phyloP scores from a whole-genome alignment of 2,113 vertebrate species.

The Aegotheles bennettii region DNA sequence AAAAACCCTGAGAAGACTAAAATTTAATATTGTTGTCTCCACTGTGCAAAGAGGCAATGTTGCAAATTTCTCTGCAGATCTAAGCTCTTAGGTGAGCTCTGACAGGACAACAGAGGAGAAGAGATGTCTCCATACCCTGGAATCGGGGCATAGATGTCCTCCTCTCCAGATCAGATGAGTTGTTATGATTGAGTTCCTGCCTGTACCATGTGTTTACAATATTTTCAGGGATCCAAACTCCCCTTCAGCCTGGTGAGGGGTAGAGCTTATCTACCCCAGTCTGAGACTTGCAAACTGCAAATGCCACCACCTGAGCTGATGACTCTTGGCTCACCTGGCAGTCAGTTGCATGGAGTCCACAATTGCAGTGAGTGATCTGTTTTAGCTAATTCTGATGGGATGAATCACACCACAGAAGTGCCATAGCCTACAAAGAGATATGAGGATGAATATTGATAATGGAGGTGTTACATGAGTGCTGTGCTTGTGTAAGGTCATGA shows the following conservation, averaged over 20 bases:
- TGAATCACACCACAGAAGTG: neutral
- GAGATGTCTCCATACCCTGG: too few relatives aligned
- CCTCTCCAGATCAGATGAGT: neutral
- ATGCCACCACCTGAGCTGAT: neutral
- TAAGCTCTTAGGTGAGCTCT: neutral
- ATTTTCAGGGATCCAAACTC: neutral
- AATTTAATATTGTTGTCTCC: neutral
- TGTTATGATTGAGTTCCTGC: neutral
- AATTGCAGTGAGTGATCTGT: accelerated
- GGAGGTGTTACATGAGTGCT: neutral
- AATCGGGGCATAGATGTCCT: accelerated
- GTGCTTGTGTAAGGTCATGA: neutral
- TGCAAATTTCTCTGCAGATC: neutral
- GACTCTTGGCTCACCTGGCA: neutral
- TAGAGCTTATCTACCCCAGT: neutral
- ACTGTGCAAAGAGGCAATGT: neutral
- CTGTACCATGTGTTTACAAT: neutral
- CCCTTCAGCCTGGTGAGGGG: neutral
- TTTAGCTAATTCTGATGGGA: neutral
- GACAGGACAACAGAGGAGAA: neutral
- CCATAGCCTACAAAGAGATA: neutral
- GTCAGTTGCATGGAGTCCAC: neutral
- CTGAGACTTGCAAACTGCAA: neutral
- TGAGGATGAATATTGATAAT: neutral
- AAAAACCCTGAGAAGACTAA: neutral